Base-by-base conservation (phyloP, 2,797 vertebrate species). In the Argya squamiceps region DNA sequence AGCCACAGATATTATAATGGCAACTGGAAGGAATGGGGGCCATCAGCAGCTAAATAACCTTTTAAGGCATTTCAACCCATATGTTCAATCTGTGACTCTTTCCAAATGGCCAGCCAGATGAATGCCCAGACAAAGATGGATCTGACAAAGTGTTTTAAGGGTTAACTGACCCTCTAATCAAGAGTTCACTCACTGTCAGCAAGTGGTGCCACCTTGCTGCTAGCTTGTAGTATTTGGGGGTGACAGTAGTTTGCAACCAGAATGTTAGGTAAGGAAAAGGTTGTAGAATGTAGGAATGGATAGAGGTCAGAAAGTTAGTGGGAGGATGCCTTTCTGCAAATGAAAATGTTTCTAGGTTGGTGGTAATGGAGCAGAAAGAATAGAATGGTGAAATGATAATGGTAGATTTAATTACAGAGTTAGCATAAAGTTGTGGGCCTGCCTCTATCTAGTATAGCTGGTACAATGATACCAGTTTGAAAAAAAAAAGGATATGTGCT, bases 271-370 rank as follows among this genome's bases (percentile, higher is more conserved):
- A 89, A 93, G 50, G 83, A 93, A 88, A 91, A 91, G 85, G 29
- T 63, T 88, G 94, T 96, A 96, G 97, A 76, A 97, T 78, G 95
- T 96, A 96, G 96, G 84, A 96, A 86, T 37, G 93, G 89, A 74
- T 88, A 96, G 92, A 85, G 84, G 91, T 88, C 71, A 89, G 95
- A 86, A 91, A 83, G 89, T 93, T 85, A 95, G 84, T 59, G 32
- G 77, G 88, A 96, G 89, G 59, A 78, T 95, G 46, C 69, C 76
- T 91, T 91, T 83, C 34, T 55, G 80, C 60, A 85, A 62, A 55
- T 70, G 59, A 92, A 92, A 95, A 71, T 88, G 62, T 93, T 84
- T 94, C 79, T 53, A 81, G 69, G 49, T 91, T 94, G 80, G 76
- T 89, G 74, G 69, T 89, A 80, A 79, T n/a, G 80, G 68, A 82